phyloP scores from a whole-genome alignment of 2,888 invertebrate species.

The Perizoma flavofasciatum region DNA sequence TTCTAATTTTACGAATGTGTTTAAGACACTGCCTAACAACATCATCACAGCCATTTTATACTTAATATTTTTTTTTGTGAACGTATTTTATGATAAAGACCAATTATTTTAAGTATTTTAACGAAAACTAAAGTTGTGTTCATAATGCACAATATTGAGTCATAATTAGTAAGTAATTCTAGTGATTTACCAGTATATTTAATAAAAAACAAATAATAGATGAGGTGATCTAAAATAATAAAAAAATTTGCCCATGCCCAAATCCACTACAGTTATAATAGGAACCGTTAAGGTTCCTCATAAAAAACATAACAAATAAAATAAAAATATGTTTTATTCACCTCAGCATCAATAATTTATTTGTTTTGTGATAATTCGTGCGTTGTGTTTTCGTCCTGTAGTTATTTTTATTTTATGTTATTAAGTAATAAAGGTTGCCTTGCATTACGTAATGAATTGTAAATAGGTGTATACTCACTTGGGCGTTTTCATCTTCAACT shows the following conservation, averaged over 20 bases:
- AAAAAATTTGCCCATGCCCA: background rate
- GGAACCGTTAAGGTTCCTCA: background rate
- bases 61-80: constrained; percentile 16
- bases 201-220: constrained; percentile 29
- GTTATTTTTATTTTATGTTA: constrained; percentile 30
- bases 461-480: background rate
- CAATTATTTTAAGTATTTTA: constrained; percentile 35
- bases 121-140: constrained; percentile 53
- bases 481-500: no score
- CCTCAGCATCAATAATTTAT: constrained; percentile 27
- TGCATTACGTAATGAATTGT: constrained; percentile 67
- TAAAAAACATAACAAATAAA: background rate
- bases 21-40: constrained; percentile 30
- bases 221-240: constrained; percentile 26
- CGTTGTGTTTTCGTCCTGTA: constrained; percentile 56
- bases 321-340: constrained; percentile 15
- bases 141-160: constrained; percentile 63
- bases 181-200: constrained; percentile 58
- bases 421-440: constrained; percentile 67
- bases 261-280: background rate
- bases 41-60: constrained; percentile 33
- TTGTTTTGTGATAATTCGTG: constrained; percentile 67
- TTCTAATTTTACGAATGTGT: constrained; percentile 1
- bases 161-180: constrained; percentile 57
- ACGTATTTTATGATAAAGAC: constrained; percentile 6